phyloP scores from a whole-genome alignment of 2,888 invertebrate genomes.

The Agrilus mali region DNA sequence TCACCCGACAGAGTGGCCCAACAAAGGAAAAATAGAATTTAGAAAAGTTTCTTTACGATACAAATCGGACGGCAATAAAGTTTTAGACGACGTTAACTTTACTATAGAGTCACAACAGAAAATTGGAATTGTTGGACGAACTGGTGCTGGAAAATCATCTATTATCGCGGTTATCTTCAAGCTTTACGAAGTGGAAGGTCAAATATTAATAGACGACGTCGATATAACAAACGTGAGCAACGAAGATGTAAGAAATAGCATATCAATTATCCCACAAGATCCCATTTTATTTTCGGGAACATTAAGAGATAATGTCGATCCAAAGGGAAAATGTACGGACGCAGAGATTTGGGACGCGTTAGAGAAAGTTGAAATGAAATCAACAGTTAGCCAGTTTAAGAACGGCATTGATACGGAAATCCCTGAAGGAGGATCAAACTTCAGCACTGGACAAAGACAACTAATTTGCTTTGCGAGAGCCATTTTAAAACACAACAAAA shows the following conservation, averaged over 20 bases:
- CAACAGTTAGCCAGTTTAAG: constrained; percentile 46
- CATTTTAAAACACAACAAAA: constrained; percentile 32
- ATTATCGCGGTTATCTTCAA: constrained; percentile 67
- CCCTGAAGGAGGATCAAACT: constrained; percentile 45
- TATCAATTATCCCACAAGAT: constrained; percentile 78
- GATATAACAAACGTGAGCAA: constrained; percentile 57
- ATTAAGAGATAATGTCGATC: constrained; percentile 78
- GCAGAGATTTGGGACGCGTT: constrained; percentile 68
- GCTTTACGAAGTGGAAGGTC: constrained; percentile 62
- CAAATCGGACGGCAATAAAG: constrained; percentile 51
- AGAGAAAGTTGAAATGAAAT: constrained; percentile 66
- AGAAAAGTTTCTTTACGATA: constrained; percentile 58
- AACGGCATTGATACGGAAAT: constrained; percentile 53
- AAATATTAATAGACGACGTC: constrained; percentile 65
- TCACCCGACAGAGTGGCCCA: constrained; percentile 60
- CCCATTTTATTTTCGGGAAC: constrained; percentile 78
- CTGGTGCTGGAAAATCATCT: constrained; percentile 72
- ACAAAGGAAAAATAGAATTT: constrained; percentile 54
- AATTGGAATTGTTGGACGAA: constrained; percentile 68
- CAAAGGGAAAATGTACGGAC: constrained; percentile 66
- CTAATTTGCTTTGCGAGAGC: constrained; percentile 55
- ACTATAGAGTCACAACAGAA: constrained; percentile 52
- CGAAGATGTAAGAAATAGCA: constrained; percentile 57
- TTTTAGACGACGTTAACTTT: constrained; percentile 58
- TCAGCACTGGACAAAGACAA: constrained; percentile 43